Conservation (phyloP, 2,797 vertebrate species). For the Rhyacichthys aspro region DNA sequence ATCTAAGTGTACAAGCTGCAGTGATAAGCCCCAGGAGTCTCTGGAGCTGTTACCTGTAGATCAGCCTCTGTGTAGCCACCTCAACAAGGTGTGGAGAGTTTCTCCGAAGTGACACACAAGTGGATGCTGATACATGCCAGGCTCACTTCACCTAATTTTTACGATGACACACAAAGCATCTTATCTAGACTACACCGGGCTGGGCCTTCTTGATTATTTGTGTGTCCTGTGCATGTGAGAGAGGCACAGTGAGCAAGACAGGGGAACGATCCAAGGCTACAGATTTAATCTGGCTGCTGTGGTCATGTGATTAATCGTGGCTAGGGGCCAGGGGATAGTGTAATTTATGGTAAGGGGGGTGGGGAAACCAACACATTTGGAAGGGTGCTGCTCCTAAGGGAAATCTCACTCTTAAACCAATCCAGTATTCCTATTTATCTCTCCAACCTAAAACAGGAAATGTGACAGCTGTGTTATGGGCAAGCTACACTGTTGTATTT, state of each 20-base stretch:
- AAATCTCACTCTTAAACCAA: constrained; percentile 78
- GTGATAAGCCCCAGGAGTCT: constrained; percentile 8
- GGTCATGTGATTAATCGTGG: constrained; percentile 80
- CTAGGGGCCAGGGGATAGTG: constrained; percentile 72
- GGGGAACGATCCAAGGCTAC: constrained; percentile 76
- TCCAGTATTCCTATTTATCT: constrained; percentile 60
- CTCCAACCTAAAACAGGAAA: constrained; percentile 33
- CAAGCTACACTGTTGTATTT: constrained; percentile 25
- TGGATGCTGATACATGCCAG: constrained; percentile 37
- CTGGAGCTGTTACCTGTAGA: constrained; percentile 20
- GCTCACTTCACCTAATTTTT: constrained; percentile 32
- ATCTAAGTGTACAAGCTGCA: constrained; percentile 61
- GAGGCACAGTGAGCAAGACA: constrained; percentile 61
- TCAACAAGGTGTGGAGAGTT: background rate
- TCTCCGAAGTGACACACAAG: constrained; percentile 31
- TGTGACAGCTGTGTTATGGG: constrained; percentile 30
- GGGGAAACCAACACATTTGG: constrained; percentile 73
- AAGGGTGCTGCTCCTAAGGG: constrained; percentile 75
- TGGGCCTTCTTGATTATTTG: constrained; percentile 45
- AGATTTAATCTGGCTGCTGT: constrained; percentile 80
- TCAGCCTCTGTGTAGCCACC: background rate
- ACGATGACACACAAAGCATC: constrained; percentile 5
- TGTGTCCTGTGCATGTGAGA: constrained; percentile 45
- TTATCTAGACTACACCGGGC: constrained; percentile 16
- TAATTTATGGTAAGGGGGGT: constrained; percentile 74